Conservation (phyloP, 2,797 vertebrate species). For the Hypotaenidia philippensis region DNA sequence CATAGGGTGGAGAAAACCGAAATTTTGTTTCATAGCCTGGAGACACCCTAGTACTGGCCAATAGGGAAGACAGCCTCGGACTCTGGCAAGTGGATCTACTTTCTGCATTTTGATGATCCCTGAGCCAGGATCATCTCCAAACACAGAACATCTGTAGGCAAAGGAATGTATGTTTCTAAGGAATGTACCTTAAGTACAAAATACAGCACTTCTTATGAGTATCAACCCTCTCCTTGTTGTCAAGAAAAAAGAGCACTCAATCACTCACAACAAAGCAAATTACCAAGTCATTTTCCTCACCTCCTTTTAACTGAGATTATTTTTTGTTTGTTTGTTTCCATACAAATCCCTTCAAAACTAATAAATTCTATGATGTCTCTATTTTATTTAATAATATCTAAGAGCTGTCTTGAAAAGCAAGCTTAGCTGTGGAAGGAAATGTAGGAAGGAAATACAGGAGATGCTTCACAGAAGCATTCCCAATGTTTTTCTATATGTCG, state of each 20-base stretch:
- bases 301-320: not conserved
- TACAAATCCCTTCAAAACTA: not conserved
- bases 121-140: not conserved
- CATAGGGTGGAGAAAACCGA: not conserved
- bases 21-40: not conserved
- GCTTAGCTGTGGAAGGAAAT: not conserved
- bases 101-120: not conserved
- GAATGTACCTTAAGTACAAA: not conserved
- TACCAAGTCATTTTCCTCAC: not conserved
- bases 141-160: not conserved
- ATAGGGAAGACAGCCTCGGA: not conserved
- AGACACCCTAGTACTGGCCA: not conserved
- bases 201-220: not conserved
- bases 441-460: not conserved
- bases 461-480: not conserved
- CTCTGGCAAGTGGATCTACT: not conserved
- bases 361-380: not conserved
- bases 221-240: not conserved
- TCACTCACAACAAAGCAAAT: not conserved
- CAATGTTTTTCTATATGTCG: not conserved
- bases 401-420: not conserved
- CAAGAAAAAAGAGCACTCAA: not conserved
- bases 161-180: accelerated
- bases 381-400: not conserved
- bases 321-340: not conserved